Evolutionary conservation across 1,140 invertebrate species (phyloP), one percentile per base, ranked within the genome.

Genomic region (Brachystomella parvula): DNA sequence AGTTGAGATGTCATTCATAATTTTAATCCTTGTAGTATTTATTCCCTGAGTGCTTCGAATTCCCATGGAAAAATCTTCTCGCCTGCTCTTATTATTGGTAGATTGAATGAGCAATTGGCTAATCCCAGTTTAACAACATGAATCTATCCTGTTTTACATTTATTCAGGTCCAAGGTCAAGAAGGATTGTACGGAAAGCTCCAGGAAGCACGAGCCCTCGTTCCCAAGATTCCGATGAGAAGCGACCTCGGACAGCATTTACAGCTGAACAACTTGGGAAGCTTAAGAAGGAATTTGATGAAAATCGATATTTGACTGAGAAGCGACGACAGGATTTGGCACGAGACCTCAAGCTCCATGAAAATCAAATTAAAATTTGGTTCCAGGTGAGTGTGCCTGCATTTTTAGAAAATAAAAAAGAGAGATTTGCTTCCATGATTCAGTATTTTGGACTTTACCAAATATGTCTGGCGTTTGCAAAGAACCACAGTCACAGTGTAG

Each of bases 201-300:
- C 75, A 76, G 69, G 74, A 79, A 75, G 70, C 81, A 74, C 75
- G 78, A 32, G 73, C 73, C 69, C 21, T 53, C 49, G 21, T 12
- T 15, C 6, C 35, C 35, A 6, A 12, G 49, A 26, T 53, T 77
- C 85, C 35, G 92, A 96, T 74, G 94, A 97, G 76, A 99, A 99
- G 78, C 81, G 96, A 73, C 96, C 96, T 0, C 81, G 96, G 62
- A 99, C 96, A 19, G 96, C 96, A 2, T 99, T 99, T 81, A 96
- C 93, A 69, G 89, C 88, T 19, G 92, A 96, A 49, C 96, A 99
- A 78, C 81, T 99, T 72, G 86, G 89, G 1, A 85, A 91, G 73
- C 80, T 99, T 63, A 96, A 96, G 75, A 84, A 88, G 74, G 96
- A 99, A 78, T 99, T 99, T 78, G 85, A 89, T 30, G 90, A 95